phyloP scores from a whole-genome alignment of 2,888 invertebrate species.

The Cyclophora punctaria region DNA sequence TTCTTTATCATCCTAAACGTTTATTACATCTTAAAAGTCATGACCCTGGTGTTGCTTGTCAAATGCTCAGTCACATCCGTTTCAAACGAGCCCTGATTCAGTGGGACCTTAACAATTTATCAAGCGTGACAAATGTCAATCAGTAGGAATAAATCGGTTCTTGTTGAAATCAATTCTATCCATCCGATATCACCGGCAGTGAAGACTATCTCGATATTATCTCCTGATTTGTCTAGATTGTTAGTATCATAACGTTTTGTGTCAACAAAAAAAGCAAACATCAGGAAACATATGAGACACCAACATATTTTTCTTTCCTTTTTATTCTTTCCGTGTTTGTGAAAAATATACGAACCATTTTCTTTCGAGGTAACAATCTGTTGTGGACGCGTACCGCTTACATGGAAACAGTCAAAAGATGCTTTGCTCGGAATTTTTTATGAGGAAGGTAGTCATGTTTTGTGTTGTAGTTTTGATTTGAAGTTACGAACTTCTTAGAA shows the following conservation, averaged over 20 bases:
- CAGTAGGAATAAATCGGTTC: conserved; percentile 19
- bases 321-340: too few species aligned
- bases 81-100: conserved; percentile 45
- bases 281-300: too few species aligned
- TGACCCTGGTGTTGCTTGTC: conserved; percentile 14
- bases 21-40: conserved; percentile 4
- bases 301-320: too few species aligned
- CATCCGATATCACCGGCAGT: conserved; percentile 3
- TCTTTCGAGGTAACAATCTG: too few species aligned
- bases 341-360: too few species aligned
- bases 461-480: too few species aligned
- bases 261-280: neutral
- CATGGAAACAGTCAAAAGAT: too few species aligned
- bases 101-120: conserved; percentile 39
- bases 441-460: too few species aligned
- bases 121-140: conserved; percentile 48
- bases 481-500: too few species aligned
- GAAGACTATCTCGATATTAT: conserved; percentile 15
- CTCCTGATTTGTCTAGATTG: conserved; percentile 2
- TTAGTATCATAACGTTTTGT: too few species aligned
- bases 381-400: too few species aligned
- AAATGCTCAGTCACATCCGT: conserved; percentile 35
- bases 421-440: too few species aligned
- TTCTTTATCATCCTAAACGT: conserved; percentile 7
- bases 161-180: conserved; percentile 31